phyloP scores from a whole-genome alignment of 1,140 invertebrate species.

The fruit fly (Drosophila melanogaster) region Release_6_plus_ISO1_MT NT_037436.4:5575501-5576000 shows the following conservation, averaged over 20 bases:
- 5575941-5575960: conserved; percentile 32
- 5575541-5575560: not conserved
- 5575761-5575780: conserved; percentile 22
- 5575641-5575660: not conserved
- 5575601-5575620: conserved; percentile 15
- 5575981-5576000: conserved; percentile 17
- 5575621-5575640: conserved; percentile 5
- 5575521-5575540: not conserved
- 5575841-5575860: conserved; percentile 21
- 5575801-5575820: conserved; percentile 1
- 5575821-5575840: conserved; percentile 9
- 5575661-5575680: not conserved
- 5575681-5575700: not conserved
- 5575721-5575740: not conserved
- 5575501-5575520: not conserved
- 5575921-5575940: conserved; percentile 67
- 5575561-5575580: conserved; percentile 3
- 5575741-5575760: not conserved
- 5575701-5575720: not conserved
- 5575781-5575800: conserved; percentile 47
- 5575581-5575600: not conserved
- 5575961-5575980: conserved; percentile 15
- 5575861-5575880: conserved; percentile 66
- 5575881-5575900: conserved; percentile 61
- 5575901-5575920: conserved; percentile 59